phyloP scores from a whole-genome alignment of 2,888 invertebrate species.

The Polyommatus icarus region DNA sequence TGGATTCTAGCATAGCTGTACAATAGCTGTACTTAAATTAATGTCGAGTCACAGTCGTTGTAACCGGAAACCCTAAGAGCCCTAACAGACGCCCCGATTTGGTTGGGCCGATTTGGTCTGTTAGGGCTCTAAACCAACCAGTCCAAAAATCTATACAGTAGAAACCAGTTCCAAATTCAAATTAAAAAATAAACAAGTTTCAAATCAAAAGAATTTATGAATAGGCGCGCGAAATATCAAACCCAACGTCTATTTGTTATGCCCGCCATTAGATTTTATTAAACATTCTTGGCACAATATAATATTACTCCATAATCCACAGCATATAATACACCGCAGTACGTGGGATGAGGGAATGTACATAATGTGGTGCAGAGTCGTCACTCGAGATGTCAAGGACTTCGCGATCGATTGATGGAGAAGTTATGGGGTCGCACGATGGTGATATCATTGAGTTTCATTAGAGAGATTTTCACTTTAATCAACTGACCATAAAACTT shows the following conservation, averaged over 20 bases:
- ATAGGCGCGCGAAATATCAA: not conserved
- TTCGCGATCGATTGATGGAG: constrained; percentile 9
- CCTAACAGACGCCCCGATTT: too few relatives aligned
- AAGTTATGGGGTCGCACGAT: not conserved
- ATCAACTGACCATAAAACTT: too few relatives aligned
- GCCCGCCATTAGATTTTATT: constrained; percentile 6
- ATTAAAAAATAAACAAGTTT: not conserved
- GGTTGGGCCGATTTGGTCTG: too few relatives aligned
- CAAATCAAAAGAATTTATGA: not conserved
- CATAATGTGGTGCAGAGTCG: not conserved
- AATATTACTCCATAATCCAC: not conserved
- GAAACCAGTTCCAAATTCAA: not conserved
- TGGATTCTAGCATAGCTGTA: too few relatives aligned
- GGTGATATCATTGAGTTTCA: not conserved
- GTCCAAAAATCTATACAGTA: not conserved
- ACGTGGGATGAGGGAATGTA: not conserved
- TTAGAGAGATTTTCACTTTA: not conserved
- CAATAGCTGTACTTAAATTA: not conserved
- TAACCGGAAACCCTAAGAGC: not conserved
- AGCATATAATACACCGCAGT: not conserved
- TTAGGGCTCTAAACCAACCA: not conserved
- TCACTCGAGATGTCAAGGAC: constrained; percentile 1
- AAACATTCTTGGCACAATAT: not conserved
- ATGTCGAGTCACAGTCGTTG: not conserved
- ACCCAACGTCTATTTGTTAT: not conserved